Evolutionary conservation across 2,113 vertebrate species (phyloP).

Genomic region (Ophthalmolycus amberensis): DNA sequence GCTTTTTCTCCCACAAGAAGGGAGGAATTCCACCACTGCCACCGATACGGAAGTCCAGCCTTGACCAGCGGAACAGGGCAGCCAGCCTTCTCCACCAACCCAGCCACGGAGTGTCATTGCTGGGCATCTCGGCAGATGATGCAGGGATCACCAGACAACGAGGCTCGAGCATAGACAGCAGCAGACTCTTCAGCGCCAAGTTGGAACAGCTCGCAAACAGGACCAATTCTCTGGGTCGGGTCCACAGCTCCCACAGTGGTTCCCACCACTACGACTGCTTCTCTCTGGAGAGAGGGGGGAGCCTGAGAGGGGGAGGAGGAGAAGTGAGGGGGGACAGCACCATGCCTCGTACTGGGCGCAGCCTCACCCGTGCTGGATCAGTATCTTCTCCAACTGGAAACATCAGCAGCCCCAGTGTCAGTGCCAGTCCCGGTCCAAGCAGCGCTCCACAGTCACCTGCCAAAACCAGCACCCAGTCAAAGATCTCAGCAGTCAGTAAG

Average conservation of each 20-base stretch:
- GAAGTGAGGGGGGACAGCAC: constrained; percentile 88
- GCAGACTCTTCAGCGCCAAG: constrained; percentile 94
- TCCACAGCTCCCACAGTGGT: constrained; percentile 59
- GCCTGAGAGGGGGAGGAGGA: constrained; percentile 81
- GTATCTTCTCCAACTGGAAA: constrained; percentile 80
- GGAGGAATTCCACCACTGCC: constrained; percentile 93
- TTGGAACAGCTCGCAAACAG: constrained; percentile 92
- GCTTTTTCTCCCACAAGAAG: constrained; percentile 91
- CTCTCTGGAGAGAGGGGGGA: constrained; percentile 93
- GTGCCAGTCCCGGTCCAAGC: constrained; percentile 55
- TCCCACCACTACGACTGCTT: constrained; percentile 91
- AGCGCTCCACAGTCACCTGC: constrained; percentile 86
- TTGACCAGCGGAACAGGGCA: constrained; percentile 97
- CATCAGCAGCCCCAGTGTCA: constrained; percentile 30
- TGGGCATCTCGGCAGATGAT: constrained; percentile 85
- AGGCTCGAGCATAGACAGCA: constrained; percentile 86
- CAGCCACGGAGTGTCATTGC: constrained; percentile 77
- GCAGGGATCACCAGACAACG: constrained; percentile 80
- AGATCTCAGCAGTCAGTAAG: constrained; percentile 96
- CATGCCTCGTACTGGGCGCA: constrained; percentile 91
- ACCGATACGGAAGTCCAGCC: constrained; percentile 94
- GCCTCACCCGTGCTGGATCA: constrained; percentile 84
- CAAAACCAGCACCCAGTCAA: constrained; percentile 88
- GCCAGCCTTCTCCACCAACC: constrained; percentile 88
- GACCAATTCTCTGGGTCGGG: constrained; percentile 92